Base-by-base conservation (phyloP, 2,888 invertebrate species). In the Drosophila fulvimacula region DNA sequence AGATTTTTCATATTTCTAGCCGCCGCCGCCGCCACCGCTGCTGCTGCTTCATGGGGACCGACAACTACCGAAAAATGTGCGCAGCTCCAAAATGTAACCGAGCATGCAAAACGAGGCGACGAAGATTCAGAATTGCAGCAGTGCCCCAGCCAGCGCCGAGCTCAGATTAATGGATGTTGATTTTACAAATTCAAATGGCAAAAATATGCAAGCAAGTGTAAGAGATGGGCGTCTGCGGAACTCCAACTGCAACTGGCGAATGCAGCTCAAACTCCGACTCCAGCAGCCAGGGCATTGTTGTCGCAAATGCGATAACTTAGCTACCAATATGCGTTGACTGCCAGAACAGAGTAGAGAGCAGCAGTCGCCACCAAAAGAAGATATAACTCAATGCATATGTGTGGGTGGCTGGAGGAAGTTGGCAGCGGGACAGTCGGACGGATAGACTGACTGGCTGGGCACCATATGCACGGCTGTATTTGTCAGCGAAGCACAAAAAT, bases 161-260 rank as follows among this genome's bases (percentile, higher is more conserved):
- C 81, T 73, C 84, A 86, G 85, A 86, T 86, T 86, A 86, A 86
- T 86, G 85, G 85, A 89, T 86, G 85, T 86, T 86, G 85, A 86
- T 86, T 86, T 89, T 86, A 86, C 85, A 86, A 86, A 86, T 86
- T 86, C 85, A 86, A 86, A 86, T 86, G 85, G 89, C 85, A 86
- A 88, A 86, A 89, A 86, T 89, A 89, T 89, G 89, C 89, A 89
- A 84, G 89, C 84, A 85, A 84, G 80, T 87, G 85, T 84, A 85
- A 84, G 82, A 75, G 88, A 85, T 83, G 88, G 76, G 39, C 38
- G 52, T 73, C 58, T 53, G 38, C 38, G 52, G 52, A 65, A 48
- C 58, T 55, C 34, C 49, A 19, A 11, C 63, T 61, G 13, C 56
- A 74, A 74, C 64, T 55, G 39, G 39, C n/a, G 34, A 69, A n/a